Percentiles rank a stretch among this genome's conserved stretches.
phyloP scores from a whole-genome alignment of 2,113 vertebrate species.

The Tenrec ecaudatus region DNA sequence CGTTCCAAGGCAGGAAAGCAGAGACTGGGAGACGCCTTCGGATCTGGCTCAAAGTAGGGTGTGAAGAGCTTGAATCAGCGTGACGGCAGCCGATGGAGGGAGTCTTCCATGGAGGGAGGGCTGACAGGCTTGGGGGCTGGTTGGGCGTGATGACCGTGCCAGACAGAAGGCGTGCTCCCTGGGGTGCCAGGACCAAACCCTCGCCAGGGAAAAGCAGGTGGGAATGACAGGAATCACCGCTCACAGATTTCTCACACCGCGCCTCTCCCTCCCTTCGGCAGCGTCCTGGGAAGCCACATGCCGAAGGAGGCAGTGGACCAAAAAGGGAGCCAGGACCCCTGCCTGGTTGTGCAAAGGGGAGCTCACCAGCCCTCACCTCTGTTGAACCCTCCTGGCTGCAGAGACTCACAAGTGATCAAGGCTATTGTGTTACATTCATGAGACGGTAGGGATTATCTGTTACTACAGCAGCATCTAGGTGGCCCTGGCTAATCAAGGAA shows the following conservation, averaged over 20 bases:
- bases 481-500: not conserved
- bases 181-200: not conserved
- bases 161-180: not conserved
- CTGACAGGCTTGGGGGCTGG: not conserved
- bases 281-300: not conserved
- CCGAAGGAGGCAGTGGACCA: not conserved
- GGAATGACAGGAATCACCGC: not conserved
- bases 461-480: not conserved
- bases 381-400: not conserved
- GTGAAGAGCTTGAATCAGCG: not conserved
- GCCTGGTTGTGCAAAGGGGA: not conserved
- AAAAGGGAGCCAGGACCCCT: not conserved
- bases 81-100: not conserved
- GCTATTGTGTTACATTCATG: not conserved
- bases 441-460: not conserved
- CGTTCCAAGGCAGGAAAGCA: not conserved
- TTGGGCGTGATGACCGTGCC: too few relatives aligned
- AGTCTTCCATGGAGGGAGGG: too few relatives aligned
- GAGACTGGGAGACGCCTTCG: rapidly evolving
- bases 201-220: not conserved
- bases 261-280: not conserved
- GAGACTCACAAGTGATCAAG: not conserved
- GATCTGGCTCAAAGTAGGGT: not conserved
- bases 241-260: not conserved
- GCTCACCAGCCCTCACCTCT: not conserved